Evolutionary conservation across 2,113 vertebrate genomes (phyloP).

Genomic region (Centropus unirufus): DNA sequence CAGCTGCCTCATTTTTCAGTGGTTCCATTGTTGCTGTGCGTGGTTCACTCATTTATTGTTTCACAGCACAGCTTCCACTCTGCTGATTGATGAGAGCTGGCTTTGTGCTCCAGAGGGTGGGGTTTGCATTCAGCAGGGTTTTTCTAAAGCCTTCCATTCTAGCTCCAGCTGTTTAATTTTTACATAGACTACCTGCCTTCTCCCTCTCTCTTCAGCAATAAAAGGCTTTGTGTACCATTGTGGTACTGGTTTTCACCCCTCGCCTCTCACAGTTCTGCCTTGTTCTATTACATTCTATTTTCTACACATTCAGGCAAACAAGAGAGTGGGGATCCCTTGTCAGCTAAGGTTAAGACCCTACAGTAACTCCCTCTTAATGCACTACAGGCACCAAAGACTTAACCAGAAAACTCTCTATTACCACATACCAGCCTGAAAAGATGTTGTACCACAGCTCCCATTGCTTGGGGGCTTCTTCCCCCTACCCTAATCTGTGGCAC

Average conservation of each 20-base stretch:
- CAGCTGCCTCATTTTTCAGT: rapidly evolving
- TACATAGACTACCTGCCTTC: rapidly evolving
- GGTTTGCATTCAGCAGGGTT: no score
- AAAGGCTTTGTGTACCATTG: background rate
- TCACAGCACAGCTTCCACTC: background rate
- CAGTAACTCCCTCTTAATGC: background rate
- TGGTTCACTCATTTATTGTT: background rate
- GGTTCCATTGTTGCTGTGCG: background rate
- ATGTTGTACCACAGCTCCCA: background rate
- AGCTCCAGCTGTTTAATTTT: background rate
- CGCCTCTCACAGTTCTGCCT: background rate
- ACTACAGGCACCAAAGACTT: background rate
- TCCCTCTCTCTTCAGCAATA: background rate
- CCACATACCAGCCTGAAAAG: background rate
- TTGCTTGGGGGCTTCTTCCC: background rate
- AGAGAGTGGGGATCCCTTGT: background rate
- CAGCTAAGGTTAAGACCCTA: background rate
- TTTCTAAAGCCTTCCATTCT: background rate
- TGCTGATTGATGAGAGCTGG: rapidly evolving
- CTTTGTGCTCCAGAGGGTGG: background rate
- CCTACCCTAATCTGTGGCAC: background rate
- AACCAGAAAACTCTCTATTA: background rate
- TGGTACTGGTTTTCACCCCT: background rate
- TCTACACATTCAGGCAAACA: background rate
- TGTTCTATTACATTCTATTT: background rate